Evolutionary conservation across 2,113 vertebrate genomes (phyloP).

Genomic region (Pipa parva): DNA sequence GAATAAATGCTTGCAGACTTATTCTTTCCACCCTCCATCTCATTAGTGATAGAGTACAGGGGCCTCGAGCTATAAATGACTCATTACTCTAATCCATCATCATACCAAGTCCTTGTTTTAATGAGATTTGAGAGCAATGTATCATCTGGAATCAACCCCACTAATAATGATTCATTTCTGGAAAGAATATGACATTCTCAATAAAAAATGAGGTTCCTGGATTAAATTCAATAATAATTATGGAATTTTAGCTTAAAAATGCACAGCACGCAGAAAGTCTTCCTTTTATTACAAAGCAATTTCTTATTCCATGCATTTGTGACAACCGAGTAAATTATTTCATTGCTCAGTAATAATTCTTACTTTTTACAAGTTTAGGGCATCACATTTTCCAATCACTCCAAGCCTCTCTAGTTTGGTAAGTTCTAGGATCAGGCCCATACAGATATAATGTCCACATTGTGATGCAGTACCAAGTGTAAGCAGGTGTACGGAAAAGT

Average conservation of each 20-base stretch:
- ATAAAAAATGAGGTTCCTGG: constrained; percentile 14
- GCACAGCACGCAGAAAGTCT: constrained; percentile 20
- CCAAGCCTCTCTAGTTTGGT: too few species aligned
- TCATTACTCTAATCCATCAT: constrained; percentile 35
- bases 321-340: constrained; percentile 10
- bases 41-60: constrained; percentile 21
- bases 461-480: too few species aligned
- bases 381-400: too few species aligned
- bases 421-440: too few species aligned
- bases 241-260: constrained; percentile 34
- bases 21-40: constrained; percentile 1
- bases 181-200: constrained; percentile 15
- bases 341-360: too few species aligned
- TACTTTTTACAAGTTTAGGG: too few species aligned
- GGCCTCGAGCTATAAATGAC: constrained; percentile 15
- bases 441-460: too few species aligned
- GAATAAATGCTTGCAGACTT: neutral
- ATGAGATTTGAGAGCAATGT: constrained; percentile 34
- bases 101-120: constrained; percentile 27
- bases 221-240: constrained; percentile 40
- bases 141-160: constrained; percentile 25
- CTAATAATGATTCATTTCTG: constrained; percentile 29
- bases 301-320: constrained; percentile 11
- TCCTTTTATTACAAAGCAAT: constrained; percentile 10
- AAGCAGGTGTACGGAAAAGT: too few species aligned